phyloP scores from a whole-genome alignment of 2,113 vertebrate genomes.

The Micronycteris hirsuta region DNA sequence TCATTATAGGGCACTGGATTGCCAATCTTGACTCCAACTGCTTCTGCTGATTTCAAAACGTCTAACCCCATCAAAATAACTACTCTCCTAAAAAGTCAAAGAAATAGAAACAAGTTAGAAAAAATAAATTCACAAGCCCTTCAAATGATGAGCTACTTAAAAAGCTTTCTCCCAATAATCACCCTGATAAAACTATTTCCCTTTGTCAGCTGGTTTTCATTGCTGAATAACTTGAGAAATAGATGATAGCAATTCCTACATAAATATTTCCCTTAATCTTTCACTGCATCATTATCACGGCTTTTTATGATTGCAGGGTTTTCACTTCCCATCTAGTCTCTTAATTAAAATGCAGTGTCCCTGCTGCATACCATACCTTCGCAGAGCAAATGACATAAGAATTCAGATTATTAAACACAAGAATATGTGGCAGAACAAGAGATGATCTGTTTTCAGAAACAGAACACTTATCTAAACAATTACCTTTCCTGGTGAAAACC shows the following conservation, averaged over 20 bases:
- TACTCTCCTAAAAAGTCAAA: conserved; percentile 85
- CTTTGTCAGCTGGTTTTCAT: conserved; percentile 37
- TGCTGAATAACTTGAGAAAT: conserved; percentile 36
- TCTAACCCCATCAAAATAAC: conserved; percentile 94
- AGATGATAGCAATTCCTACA: conserved; percentile 4
- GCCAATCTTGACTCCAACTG: conserved; percentile 87
- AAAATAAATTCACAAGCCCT: conserved; percentile 17
- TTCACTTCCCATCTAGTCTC: conserved; percentile 21
- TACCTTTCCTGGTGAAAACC: conserved; percentile 41
- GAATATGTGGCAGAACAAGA: neutral
- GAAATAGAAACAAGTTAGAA: conserved; percentile 49
- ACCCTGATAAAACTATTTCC: conserved; percentile 17
- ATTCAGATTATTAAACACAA: conserved; percentile 45
- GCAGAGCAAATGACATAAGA: conserved; percentile 32
- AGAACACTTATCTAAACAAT: neutral
- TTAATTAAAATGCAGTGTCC: conserved; percentile 46
- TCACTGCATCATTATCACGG: neutral
- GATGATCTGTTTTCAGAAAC: conserved; percentile 44
- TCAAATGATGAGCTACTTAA: conserved; percentile 20
- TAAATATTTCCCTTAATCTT: conserved; percentile 48
- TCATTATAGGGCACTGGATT: conserved; percentile 91
- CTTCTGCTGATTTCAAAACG: conserved; percentile 87
- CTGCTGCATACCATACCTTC: neutral
- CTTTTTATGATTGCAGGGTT: conserved; percentile 13
- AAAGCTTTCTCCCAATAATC: conserved; percentile 21